Evolutionary conservation across 92 coral and sea anemone genomes (phyloP).

Genomic region (Epizoanthus ramosus): DNA sequence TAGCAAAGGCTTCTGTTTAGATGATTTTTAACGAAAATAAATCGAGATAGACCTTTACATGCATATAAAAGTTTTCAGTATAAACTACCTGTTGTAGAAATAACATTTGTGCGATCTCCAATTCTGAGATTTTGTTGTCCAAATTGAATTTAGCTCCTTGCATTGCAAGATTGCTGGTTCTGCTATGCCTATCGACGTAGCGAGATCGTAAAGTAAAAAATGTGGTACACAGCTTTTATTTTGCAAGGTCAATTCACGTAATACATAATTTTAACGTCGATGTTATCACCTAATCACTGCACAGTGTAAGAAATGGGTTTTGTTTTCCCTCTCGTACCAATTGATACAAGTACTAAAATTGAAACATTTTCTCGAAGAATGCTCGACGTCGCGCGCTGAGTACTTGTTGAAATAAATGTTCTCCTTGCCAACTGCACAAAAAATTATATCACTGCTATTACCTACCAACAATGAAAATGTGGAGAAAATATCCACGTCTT

Average conservation of each 20-base stretch:
- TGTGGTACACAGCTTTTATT: neutral
- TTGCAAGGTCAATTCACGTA: neutral
- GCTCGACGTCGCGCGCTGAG: neutral
- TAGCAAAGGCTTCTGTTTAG: neutral
- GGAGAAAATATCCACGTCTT: neutral
- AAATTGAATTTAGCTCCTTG: conserved; percentile 51
- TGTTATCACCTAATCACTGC: conserved; percentile 28
- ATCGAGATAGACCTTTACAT: neutral
- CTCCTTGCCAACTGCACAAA: neutral
- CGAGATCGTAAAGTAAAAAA: neutral
- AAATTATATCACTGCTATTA: neutral
- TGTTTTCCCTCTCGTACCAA: conserved; percentile 9
- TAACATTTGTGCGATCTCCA: neutral
- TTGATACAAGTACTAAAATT: conserved; percentile 13
- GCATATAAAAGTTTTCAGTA: neutral
- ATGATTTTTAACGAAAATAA: neutral
- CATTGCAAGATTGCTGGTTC: conserved; percentile 33
- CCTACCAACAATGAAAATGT: neutral
- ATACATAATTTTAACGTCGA: neutral
- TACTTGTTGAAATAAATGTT: neutral
- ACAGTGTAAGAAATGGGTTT: conserved; percentile 26
- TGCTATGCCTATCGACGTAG: neutral
- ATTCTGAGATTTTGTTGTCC: conserved; percentile 49
- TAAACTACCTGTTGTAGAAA: neutral
- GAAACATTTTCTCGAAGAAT: neutral